Percentiles rank a stretch among this genome's conserved stretches.
Conservation (phyloP, 2,113 vertebrate genomes). For the Sclerurus mexicanus region DNA sequence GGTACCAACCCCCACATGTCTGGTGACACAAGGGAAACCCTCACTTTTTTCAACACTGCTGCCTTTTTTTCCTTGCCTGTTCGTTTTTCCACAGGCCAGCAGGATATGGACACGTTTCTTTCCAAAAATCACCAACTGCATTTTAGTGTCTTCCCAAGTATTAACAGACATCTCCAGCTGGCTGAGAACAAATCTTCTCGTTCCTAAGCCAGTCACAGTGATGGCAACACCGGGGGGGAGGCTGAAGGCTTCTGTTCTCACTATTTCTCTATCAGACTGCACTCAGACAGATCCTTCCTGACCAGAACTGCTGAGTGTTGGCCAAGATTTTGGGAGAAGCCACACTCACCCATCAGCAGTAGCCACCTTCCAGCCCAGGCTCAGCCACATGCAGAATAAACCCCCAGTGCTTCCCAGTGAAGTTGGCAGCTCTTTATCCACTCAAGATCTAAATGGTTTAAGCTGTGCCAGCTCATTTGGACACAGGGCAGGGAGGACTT, state of each 20-base stretch:
- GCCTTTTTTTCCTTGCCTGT: neutral
- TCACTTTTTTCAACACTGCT: neutral
- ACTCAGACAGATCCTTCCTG: neutral
- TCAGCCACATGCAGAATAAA: neutral
- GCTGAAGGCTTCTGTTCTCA: neutral
- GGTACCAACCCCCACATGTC: neutral
- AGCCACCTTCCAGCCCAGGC: neutral
- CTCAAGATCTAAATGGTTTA: neutral
- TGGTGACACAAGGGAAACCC: neutral
- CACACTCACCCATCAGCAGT: neutral
- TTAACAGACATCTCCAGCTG: neutral
- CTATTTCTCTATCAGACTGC: fast-evolving
- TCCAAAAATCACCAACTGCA: neutral
- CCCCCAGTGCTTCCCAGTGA: neutral
- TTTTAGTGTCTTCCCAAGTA: neutral
- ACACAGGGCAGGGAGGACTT: neutral
- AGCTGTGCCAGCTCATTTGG: neutral
- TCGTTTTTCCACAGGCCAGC: neutral
- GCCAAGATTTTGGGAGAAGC: neutral
- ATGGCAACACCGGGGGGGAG: fast-evolving
- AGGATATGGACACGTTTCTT: neutral
- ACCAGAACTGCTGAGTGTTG: neutral
- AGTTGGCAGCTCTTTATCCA: neutral
- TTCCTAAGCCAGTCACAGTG: too few relatives aligned
- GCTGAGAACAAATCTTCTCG: neutral